Conservation (phyloP, 1,140 invertebrate species). For the Trichomalopsis sarcophagae region DNA sequence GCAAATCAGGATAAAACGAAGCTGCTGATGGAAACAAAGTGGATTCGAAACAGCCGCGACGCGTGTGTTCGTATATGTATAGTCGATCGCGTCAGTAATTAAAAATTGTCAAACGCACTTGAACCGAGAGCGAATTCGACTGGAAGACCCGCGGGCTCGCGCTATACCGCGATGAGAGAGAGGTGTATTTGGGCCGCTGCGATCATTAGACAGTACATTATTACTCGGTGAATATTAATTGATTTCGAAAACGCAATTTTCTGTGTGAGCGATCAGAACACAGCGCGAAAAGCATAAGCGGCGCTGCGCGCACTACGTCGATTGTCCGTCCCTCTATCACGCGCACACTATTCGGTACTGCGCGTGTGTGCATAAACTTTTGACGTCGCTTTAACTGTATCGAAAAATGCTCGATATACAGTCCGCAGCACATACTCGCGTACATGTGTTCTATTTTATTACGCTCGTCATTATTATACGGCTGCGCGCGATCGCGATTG, state of each 20-base stretch:
- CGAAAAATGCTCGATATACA: too few species aligned
- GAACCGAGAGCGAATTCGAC: slow-evolving; percentile 59
- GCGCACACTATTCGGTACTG: neutral
- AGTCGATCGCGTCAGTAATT: slow-evolving; percentile 65
- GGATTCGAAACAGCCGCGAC: neutral
- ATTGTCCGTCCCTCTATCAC: slow-evolving; percentile 36
- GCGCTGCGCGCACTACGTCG: neutral
- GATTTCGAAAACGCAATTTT: slow-evolving; percentile 74
- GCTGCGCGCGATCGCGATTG: neutral
- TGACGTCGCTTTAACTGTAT: slow-evolving; percentile 17
- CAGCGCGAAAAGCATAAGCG: neutral
- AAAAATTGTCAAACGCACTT: slow-evolving; percentile 74
- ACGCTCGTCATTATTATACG: neutral
- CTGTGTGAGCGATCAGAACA: slow-evolving; percentile 73
- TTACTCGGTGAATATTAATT: slow-evolving; percentile 73
- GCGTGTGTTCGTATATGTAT: neutral
- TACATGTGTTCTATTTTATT: slow-evolving; percentile 19
- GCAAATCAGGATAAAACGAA: slow-evolving; percentile 9
- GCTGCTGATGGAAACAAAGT: slow-evolving; percentile 17
- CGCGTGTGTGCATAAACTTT: slow-evolving; percentile 14
- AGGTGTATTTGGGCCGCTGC: slow-evolving; percentile 25
- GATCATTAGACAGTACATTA: slow-evolving; percentile 72
- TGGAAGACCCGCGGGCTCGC: slow-evolving; percentile 60
- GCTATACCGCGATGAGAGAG: neutral
- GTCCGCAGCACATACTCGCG: too few species aligned